Percentiles rank a stretch among this genome's conserved stretches.
Evolutionary conservation across 2,797 vertebrate genomes (phyloP).

Genomic region (Rhabdomys pumilio): DNA sequence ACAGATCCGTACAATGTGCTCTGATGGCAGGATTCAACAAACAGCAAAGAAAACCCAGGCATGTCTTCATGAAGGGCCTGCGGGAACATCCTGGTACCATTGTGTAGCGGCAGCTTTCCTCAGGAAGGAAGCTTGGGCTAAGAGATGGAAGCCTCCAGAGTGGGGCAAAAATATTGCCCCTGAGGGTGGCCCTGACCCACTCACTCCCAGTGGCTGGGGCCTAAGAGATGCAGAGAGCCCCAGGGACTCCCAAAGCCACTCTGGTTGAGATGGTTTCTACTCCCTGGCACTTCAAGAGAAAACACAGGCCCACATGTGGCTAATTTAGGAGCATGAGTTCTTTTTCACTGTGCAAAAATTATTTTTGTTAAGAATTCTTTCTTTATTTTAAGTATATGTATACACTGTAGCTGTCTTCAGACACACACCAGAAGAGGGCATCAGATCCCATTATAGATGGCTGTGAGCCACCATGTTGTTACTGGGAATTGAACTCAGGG

Average conservation of each 20-base stretch:
- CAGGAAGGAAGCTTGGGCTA: background rate
- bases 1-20: background rate
- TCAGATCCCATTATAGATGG: no score
- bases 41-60: background rate
- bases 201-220: background rate
- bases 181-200: background rate
- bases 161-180: background rate
- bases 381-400: no score
- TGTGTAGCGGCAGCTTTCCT: accelerated
- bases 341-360: background rate
- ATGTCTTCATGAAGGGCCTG: background rate
- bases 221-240: background rate
- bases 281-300: background rate
- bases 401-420: no score
- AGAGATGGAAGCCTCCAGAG: no score
- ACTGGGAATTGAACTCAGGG: no score
- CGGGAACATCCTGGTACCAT: background rate
- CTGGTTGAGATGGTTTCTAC: background rate
- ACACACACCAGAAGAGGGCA: no score
- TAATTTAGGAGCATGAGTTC: background rate
- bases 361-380: background rate
- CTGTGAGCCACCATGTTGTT: no score
- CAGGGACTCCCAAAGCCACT: background rate
- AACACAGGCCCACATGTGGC: background rate
- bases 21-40: background rate